Evolutionary conservation across 2,888 invertebrate genomes (phyloP), one percentile per base, ranked within the genome.

Genomic region (Hydriomena furcata): DNA sequence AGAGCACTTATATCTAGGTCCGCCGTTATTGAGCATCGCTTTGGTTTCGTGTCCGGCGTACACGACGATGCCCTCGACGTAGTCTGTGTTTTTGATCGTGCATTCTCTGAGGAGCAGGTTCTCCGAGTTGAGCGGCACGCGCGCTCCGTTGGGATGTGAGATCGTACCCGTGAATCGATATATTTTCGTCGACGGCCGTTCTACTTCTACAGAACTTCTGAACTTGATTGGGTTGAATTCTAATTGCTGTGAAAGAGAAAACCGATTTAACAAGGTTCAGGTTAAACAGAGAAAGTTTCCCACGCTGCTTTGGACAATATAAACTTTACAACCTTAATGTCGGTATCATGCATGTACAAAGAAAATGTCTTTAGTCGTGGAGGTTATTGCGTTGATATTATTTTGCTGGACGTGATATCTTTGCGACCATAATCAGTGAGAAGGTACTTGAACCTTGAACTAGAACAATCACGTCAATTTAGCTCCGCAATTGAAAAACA

Each of bases 11-110:
- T 96, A 97, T 34, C 98, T 93, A 51, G 98, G 98, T 31, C 98
- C 97, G 61, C 97, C 97, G 83, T 98, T 99, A 85, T 99, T 99
- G 56, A 99, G 92, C 97, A 99, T 97, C 10, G 98, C 97, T 88
- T 99, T 99, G 8, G 98, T 98, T 91, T 99, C 99, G 82, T 97
- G 97, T 50, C 99, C 96, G 60, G 97, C 98, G 91, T 99, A 99
- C 43, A 99, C 96, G 37, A 99, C 98, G 74, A 99, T 95, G 48
- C 99, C 99, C 81, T 99, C 99, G 28, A 99, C 94, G 80, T 93
- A 99, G 82, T 98, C 98, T 6, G 99, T 99, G 84, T 99, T 99
- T 89, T 98, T 97, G 66, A 99, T 92, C 61, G 96, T 93, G 82
- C 98, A 99, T 78, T 98, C 99, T 71, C 99, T 92, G 55, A 99